Conservation (phyloP, 2,113 vertebrate species). For the Ciconia maguari region DNA sequence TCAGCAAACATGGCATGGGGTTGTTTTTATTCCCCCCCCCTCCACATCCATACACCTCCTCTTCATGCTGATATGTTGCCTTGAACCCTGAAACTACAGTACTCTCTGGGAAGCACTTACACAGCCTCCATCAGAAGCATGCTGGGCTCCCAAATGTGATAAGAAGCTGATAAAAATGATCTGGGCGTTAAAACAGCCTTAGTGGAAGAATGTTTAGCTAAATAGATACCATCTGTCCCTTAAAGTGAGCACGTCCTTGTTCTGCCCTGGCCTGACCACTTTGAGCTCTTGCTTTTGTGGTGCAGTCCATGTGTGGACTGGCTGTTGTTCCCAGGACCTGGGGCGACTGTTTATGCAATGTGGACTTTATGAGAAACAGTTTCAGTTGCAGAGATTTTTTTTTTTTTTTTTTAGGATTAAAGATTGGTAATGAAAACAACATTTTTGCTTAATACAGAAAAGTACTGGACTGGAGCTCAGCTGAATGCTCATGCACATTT, state of each 20-base stretch:
- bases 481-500: conserved; percentile 10
- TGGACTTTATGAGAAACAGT: conserved; percentile 70
- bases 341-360: conserved; percentile 61
- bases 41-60: conserved; percentile 36
- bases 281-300: conserved; percentile 26
- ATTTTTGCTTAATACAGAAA: conserved; percentile 74
- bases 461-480: conserved; percentile 55
- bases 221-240: conserved; percentile 69
- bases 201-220: conserved; percentile 58
- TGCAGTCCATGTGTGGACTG: background rate
- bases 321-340: conserved; percentile 69
- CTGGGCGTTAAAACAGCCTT: conserved; percentile 42
- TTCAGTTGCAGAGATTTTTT: background rate
- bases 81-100: conserved; percentile 54
- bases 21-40: conserved; percentile 44
- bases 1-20: conserved; percentile 34
- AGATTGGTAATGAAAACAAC: conserved; percentile 65
- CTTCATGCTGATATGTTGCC: conserved; percentile 47
- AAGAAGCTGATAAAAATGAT: conserved; percentile 68
- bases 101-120: conserved; percentile 37
- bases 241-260: background rate
- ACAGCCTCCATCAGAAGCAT: conserved; percentile 52
- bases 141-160: conserved; percentile 57
- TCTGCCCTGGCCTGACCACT: conserved; percentile 29
- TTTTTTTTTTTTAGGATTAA: conserved; percentile 40